A percentile compares a stretch with the other conserved stretches of the same genome.
phyloP scores from a whole-genome alignment of 2,797 vertebrate genomes.

The Clarias platycephalus region DNA sequence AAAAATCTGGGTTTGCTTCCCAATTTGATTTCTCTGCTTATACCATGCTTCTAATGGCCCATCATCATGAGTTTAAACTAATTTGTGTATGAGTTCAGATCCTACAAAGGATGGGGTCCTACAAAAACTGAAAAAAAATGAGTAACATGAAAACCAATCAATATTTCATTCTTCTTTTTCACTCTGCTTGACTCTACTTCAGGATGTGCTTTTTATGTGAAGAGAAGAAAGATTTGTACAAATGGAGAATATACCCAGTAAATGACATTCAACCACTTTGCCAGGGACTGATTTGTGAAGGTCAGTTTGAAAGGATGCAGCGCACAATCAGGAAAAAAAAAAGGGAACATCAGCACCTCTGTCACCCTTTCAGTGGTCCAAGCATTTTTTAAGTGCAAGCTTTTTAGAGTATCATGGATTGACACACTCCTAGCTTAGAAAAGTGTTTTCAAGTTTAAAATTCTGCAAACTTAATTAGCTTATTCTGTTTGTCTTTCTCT shows the following conservation, averaged over 20 bases:
- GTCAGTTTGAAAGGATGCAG: conserved; percentile 57
- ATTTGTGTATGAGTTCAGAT: conserved; percentile 57
- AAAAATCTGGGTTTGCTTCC: conserved; percentile 4
- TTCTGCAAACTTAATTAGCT: conserved; percentile 71
- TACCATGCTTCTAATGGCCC: conserved; percentile 57
- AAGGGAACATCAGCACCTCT: conserved; percentile 70
- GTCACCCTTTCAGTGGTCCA: conserved; percentile 51
- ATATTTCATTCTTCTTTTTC: conserved; percentile 59
- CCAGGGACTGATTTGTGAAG: conserved; percentile 50
- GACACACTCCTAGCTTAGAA: conserved; percentile 47
- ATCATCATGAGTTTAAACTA: conserved; percentile 59
- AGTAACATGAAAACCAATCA: conserved; percentile 56
- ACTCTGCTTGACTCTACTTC: conserved; percentile 40
- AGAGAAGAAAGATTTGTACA: conserved; percentile 58
- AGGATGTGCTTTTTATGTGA: conserved; percentile 36
- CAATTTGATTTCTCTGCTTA: conserved; percentile 30
- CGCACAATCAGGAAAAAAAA: conserved; percentile 53
- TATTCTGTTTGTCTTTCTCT: conserved; percentile 44
- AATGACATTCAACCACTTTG: conserved; percentile 61
- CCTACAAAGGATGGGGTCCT: neutral
- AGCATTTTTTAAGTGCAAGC: conserved; percentile 66
- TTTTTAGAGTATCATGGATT: conserved; percentile 61
- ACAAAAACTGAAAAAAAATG: conserved; percentile 10
- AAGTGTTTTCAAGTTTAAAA: conserved; percentile 42
- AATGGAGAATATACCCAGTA: conserved; percentile 53